Evolutionary conservation across 30 jellyfish, hydroid and myxozoan species (phyloP).

Genomic region (Hydra vulgaris): DNA sequence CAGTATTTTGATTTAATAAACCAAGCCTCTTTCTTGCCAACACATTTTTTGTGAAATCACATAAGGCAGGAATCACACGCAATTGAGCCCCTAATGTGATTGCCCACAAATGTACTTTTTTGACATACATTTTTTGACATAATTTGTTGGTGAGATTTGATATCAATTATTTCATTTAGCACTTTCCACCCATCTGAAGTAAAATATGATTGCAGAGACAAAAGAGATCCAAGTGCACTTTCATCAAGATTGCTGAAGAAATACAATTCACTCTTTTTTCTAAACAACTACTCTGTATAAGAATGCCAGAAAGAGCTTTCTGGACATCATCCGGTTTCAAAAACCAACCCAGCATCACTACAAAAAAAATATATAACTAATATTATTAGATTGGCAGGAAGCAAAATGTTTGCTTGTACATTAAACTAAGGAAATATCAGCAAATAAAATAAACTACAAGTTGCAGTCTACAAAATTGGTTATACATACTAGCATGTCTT

Average conservation of each 20-base stretch:
- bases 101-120: background rate
- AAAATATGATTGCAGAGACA: background rate
- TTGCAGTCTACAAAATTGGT: background rate
- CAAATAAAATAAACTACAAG: background rate
- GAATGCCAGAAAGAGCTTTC: too few species aligned
- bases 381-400: background rate
- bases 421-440: too few species aligned
- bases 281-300: background rate
- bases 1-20: background rate
- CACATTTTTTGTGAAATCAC: background rate
- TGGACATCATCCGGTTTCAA: too few species aligned
- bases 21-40: background rate
- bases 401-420: background rate
- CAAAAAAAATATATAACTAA: background rate
- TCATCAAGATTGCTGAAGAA: background rate
- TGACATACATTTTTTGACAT: background rate
- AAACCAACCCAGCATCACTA: too few species aligned
- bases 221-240: background rate
- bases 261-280: background rate
- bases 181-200: background rate
- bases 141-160: background rate
- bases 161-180: too few species aligned
- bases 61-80: background rate
- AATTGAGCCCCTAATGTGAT: background rate
- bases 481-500: background rate